Evolutionary conservation across 2,888 invertebrate species (phyloP).

Genomic region (Drosophila formosana): DNA sequence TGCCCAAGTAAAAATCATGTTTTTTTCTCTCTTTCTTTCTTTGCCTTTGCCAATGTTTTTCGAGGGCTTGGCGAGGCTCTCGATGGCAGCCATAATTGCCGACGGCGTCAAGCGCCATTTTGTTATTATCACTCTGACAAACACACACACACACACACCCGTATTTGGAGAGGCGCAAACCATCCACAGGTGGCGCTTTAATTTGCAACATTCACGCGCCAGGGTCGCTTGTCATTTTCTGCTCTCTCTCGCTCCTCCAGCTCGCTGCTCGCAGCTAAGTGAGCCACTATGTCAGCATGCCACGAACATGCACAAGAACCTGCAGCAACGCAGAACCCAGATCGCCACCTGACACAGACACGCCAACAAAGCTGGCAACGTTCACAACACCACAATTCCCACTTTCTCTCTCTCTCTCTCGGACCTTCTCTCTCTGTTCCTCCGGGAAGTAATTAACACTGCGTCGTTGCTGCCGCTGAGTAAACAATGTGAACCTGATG

Average conservation of each 20-base stretch:
- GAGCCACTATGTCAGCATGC: constrained; percentile 73
- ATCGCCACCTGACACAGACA: constrained; percentile 13
- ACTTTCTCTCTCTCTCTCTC: not conserved
- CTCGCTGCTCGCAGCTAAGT: constrained; percentile 60
- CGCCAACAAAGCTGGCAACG: constrained; percentile 1
- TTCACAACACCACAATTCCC: not conserved
- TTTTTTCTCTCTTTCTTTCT: not conserved
- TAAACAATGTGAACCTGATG: constrained; percentile 68
- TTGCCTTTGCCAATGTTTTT: constrained; percentile 10
- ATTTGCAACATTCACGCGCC: constrained; percentile 66
- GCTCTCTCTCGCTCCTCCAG: not conserved
- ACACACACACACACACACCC: constrained; percentile 14
- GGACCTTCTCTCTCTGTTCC: constrained; percentile 11
- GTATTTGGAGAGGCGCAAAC: constrained; percentile 3
- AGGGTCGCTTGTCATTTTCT: constrained; percentile 54
- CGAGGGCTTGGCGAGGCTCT: constrained; percentile 39
- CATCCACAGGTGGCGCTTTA: constrained; percentile 75
- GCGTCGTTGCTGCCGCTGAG: constrained; percentile 65
- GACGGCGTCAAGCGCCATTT: constrained; percentile 50
- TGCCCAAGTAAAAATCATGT: constrained; percentile 59
- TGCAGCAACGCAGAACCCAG: constrained; percentile 10
- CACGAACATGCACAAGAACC: constrained; percentile 22
- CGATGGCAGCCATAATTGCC: constrained; percentile 62
- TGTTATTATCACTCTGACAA: constrained; percentile 54
- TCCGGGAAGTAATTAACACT: constrained; percentile 76